Base-by-base conservation (phyloP, 2,113 vertebrate genomes). In the Malurus melanocephalus region DNA sequence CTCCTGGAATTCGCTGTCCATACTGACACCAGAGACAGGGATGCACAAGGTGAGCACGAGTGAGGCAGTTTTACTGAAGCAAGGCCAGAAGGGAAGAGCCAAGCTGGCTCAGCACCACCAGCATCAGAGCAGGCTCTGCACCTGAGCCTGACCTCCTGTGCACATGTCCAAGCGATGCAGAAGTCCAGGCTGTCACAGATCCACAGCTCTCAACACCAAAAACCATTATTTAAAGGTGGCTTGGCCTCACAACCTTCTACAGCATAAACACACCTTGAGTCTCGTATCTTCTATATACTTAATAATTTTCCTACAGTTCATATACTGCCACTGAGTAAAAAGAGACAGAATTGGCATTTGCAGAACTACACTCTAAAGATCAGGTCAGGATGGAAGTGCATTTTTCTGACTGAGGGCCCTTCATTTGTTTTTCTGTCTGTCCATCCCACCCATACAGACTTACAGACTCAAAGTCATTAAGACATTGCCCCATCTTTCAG, bases 11-110 rank as follows among this genome's bases (percentile, higher is more conserved):
- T 43, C 53, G 11, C 32, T 35, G 3, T 20, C 43, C 40, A 4
- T 6, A 13, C 17, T 24, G 23, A 16, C 52, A 33, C 23, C 23
- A 66, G 13, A 57, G 64, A 5, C 1, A 0, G 0, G 11, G n/a
- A 42, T 15, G 26, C 1, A 2, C 30, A 76, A 28, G 33, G 0
- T 8, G 16, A 42, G 49, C 5, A 21, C 0, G 0, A 4, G 17
- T 5, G 27, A 80, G 27, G 42, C 26, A 56, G 43, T 40, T 82
- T 28, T 43, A 33, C 17, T 28, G 22, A 85, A 85, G 30, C 38
- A 52, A 80, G 72, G 16, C 6, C 18, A 52, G 13, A 16, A 55
- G 26, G 3, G 6, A 88, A 53, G 4, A 8, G 18, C 11, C 40
- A 51, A 68, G 32, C 4, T 1, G 1, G 27, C 53, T n/a, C 18